A percentile compares a stretch with the other conserved stretches of the same genome.
Conservation (phyloP, 2,113 vertebrate species). For the Embiotoca jacksoni region DNA sequence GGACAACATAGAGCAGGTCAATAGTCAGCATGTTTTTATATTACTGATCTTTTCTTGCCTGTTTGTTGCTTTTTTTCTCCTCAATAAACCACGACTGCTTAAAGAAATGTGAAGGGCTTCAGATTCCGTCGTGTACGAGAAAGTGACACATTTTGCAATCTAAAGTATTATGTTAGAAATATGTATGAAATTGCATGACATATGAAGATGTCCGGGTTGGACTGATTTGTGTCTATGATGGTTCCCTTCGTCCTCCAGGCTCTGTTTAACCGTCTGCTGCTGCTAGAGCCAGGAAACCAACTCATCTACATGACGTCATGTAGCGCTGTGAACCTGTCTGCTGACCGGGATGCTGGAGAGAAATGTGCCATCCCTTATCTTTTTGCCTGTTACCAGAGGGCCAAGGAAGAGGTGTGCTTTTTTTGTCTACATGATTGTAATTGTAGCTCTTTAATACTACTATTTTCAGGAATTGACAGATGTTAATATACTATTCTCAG, state of each 20-base stretch:
- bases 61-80: neutral
- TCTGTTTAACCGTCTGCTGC: constrained; percentile 92
- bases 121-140: neutral
- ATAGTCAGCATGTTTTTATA: neutral
- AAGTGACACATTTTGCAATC: neutral
- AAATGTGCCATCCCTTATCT: constrained; percentile 92
- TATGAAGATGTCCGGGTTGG: neutral
- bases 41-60: neutral
- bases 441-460: neutral
- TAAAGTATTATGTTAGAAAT: neutral
- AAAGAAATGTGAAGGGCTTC: neutral
- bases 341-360: constrained; percentile 95
- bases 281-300: constrained; percentile 93
- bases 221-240: constrained; percentile 14
- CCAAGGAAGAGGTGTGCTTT: constrained; percentile 91
- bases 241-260: constrained; percentile 82
- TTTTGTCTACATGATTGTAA: neutral
- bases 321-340: constrained; percentile 90
- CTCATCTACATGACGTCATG: constrained; percentile 95
- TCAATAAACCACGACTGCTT: neutral
- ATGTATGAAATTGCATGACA: neutral
- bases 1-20: constrained; percentile 96
- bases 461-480: neutral
- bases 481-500: constrained; percentile 7
- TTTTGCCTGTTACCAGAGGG: constrained; percentile 93